Evolutionary conservation across 2,888 invertebrate genomes (phyloP).

Genomic region (Macrosiphum euphorbiae): DNA sequence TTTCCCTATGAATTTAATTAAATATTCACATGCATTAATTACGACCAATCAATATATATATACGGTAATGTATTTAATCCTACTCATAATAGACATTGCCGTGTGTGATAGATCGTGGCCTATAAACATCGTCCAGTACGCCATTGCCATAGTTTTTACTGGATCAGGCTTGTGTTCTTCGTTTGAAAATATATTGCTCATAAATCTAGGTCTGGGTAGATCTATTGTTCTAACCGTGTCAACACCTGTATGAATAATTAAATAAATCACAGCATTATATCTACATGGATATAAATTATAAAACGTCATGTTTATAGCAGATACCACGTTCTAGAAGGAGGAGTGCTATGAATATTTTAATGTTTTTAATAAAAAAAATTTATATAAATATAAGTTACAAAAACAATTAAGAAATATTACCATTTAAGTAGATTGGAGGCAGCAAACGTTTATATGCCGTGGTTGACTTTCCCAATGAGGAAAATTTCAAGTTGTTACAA

Average conservation of each 20-base stretch:
- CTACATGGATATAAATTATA: neutral
- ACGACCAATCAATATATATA: neutral
- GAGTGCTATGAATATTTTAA: neutral
- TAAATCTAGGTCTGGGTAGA: constrained; percentile 68
- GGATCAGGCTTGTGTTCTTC: constrained; percentile 67
- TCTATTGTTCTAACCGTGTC: constrained; percentile 66
- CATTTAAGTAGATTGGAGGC: constrained; percentile 79
- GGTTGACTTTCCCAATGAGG: constrained; percentile 77
- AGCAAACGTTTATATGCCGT: constrained; percentile 79
- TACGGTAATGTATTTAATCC: constrained; percentile 70
- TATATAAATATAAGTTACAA: neutral
- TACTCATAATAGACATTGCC: constrained; percentile 82
- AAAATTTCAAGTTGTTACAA: constrained; percentile 77
- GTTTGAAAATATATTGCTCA: constrained; percentile 67
- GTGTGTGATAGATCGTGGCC: constrained; percentile 85
- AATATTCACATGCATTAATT: neutral
- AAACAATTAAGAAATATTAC: constrained; percentile 68
- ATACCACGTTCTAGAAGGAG: neutral
- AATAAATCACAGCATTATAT: neutral
- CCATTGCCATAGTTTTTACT: constrained; percentile 73
- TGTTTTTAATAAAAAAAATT: neutral
- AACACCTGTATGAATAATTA: constrained; percentile 38
- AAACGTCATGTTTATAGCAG: neutral
- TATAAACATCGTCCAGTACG: constrained; percentile 85
- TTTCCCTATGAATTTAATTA: constrained; percentile 73